phyloP scores from a whole-genome alignment of 2,113 vertebrate genomes.

The Mormyrus lacerda region DNA sequence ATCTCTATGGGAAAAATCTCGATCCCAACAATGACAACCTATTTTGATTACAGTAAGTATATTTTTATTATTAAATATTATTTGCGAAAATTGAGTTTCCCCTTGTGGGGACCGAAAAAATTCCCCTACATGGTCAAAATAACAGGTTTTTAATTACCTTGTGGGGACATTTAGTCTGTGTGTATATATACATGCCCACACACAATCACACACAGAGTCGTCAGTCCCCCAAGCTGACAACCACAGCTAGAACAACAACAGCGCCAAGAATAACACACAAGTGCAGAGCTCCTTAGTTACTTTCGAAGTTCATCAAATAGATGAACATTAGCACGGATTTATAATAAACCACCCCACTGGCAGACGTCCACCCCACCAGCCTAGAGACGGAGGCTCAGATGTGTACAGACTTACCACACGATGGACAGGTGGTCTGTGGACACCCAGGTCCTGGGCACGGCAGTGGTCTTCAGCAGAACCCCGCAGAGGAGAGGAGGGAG shows the following conservation, averaged over 20 bases:
- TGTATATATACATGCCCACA: neutral
- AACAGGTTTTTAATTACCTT: neutral
- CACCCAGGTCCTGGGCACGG: conserved; percentile 87
- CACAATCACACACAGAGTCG: neutral
- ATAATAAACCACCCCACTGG: neutral
- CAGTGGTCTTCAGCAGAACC: conserved; percentile 67
- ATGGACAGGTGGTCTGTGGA: conserved; percentile 96
- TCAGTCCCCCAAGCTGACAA: neutral
- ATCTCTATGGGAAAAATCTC: neutral
- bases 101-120: too few relatives aligned
- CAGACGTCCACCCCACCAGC: neutral
- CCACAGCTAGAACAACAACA: neutral
- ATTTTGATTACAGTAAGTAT: too few relatives aligned
- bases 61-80: too few relatives aligned
- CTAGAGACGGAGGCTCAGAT: neutral
- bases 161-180: neutral
- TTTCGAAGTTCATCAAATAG: neutral
- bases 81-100: neutral
- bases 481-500: conserved; percentile 13
- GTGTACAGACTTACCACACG: conserved; percentile 72
- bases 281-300: neutral
- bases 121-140: neutral
- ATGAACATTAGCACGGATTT: neutral
- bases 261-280: neutral
- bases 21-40: too few relatives aligned